phyloP scores from a whole-genome alignment of 2,888 invertebrate genomes.

The Melikaiella ostensackeni region DNA sequence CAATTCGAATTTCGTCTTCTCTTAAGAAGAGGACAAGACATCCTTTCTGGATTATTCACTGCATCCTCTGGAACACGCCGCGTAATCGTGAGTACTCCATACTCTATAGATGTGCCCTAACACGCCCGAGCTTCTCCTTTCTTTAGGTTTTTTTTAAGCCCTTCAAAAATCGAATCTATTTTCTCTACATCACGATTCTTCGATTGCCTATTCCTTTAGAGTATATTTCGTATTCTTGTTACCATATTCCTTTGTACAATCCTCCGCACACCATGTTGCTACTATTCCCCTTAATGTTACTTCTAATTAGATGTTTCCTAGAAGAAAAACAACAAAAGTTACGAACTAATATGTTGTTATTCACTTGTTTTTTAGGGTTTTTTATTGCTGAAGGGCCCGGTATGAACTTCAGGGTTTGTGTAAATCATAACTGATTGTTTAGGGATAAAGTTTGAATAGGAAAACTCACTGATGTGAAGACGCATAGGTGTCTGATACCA shows the following conservation, averaged over 20 bases:
- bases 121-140: slow-evolving; percentile 17
- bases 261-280: not conserved
- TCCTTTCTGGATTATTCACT: slow-evolving; percentile 26
- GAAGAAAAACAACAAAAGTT: not conserved
- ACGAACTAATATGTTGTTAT: not conserved
- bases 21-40: slow-evolving; percentile 14
- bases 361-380: not conserved
- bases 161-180: slow-evolving; percentile 24
- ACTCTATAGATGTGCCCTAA: not conserved
- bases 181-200: not conserved
- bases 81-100: slow-evolving; percentile 21
- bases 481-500: not conserved
- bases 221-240: not conserved
- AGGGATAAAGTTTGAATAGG: not conserved
- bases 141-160: slow-evolving; percentile 10
- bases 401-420: not conserved
- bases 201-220: not conserved
- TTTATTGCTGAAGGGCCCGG: not conserved
- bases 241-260: not conserved
- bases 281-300: not conserved
- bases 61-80: slow-evolving; percentile 23
- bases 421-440: not conserved
- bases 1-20: not conserved
- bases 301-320: not conserved
- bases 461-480: not conserved